Evolutionary conservation across 1,140 invertebrate genomes (phyloP), one percentile per base, ranked within the genome.

Genomic region (Stenopsyche tienmushanensis): DNA sequence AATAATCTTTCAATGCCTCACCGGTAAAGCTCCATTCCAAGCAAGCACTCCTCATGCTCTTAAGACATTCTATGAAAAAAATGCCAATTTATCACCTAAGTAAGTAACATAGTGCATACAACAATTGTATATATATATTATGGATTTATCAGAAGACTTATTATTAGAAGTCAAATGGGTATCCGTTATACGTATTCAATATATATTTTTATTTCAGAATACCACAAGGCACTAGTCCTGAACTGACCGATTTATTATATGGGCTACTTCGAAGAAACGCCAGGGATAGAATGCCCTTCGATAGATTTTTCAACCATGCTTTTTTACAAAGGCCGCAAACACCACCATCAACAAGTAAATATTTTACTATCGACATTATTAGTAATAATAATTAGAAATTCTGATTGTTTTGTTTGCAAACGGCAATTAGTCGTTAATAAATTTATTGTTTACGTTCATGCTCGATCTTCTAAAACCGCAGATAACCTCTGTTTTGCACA

Each of bases 1-100:
- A 5, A 99, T 99, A 71, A 92, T 99, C 41, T 99, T 96, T 82
- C 97, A 99, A 77, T 99, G 97, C 84, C 84, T 99, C 64, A 98
- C 96, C 50, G 97, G 97, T 44, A 97, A 96, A 78, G 97, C 97
- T 49, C 97, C 98, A 41, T 99, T 99, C 79, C 91, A 96, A 79
- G 97, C 97, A 39, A 91, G 94, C 72, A 98, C 95, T 34, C 98
- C 98, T n/a, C 96, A 98, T 76, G 95, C 96, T 64, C 83, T 99
- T 18, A 99, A 98, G 81, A 87, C 90, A 70, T 98, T 93, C 78
- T 99, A 99, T 76, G 97, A 99, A 77, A 95, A 95, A 76, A 97
- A 96, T 80, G 85, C 88, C n/a, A 94, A 97, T 78, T 83, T 99
- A 62, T 86, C 90, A 60, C 97, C 97, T 70, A 96, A 95, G 94